Evolutionary conservation across 92 coral and sea anemone species (phyloP), one percentile per base, ranked within the genome.

Genomic region (Palythoa heliodiscus): DNA sequence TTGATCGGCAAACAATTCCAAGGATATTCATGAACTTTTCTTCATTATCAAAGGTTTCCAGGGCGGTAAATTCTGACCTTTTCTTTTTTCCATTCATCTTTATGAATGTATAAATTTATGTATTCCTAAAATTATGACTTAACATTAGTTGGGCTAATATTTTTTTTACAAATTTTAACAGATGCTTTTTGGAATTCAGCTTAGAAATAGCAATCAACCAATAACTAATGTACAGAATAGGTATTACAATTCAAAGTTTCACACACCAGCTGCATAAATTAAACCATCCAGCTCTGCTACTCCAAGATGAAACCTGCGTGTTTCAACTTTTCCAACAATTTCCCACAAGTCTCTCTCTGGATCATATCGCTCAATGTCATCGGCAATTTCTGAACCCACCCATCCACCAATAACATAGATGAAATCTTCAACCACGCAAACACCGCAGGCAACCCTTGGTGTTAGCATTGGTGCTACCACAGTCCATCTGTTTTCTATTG

Each of bases 401-500:
- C 98, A 96, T 2, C 99, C 99, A 57, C 99, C 99, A 80, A 97
- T 90, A 53, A 97, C 97, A 92, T 92, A 97, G 68, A 97, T 91
- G 68, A 86, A 94, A 71, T 90, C 95, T 77, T 92, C 95, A 15
- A 94, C 92, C 19, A 91, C 94, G 76, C 94, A 93, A 16, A 92
- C 99, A 52, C 97, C 97, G 68, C 96, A 92, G 0, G 98, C 98
- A 5, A 93, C 98, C 23, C 99, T 91, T 23, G 98, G 97, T 7
- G 93, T 93, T 23, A 79, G 88, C 93, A 97, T 81, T 3, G 97
- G 92, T 17, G 99, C 91, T 15, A 91, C 90, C 63, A 87, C 63
- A 19, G 94, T 87, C 99, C 99, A 97, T 70, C 84, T 73, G 91
- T 95, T 93, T 64, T 87, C 71, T 1, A 87, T 83, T 1, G 99